Conservation (phyloP, 2,797 vertebrate species). For the Ptychadena robeensis region DNA sequence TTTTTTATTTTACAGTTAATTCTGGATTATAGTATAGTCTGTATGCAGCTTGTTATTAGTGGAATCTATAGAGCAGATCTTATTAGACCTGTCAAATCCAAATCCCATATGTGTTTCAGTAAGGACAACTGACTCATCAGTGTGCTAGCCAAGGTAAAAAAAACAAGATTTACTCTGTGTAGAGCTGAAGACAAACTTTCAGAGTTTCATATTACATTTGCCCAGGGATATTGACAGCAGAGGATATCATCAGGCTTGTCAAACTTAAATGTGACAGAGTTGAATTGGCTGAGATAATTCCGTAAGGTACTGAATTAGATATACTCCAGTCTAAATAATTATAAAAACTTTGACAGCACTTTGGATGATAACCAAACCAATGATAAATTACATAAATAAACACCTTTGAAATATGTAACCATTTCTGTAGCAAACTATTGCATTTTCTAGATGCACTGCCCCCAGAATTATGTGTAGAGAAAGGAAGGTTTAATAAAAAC, state of each 20-base stretch:
- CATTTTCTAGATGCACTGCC: too few relatives aligned
- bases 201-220: constrained; percentile 62
- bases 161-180: constrained; percentile 58
- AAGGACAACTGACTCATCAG: constrained; percentile 50
- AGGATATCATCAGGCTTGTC: background rate
- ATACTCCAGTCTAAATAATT: background rate
- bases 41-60: background rate
- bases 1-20: too few relatives aligned
- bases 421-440: too few relatives aligned
- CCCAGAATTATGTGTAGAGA: too few relatives aligned
- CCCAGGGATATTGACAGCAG: constrained; percentile 49
- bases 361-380: background rate
- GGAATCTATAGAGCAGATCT: background rate
- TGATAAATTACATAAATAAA: background rate
- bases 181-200: constrained; percentile 62
- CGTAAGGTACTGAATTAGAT: background rate
- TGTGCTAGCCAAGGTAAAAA: constrained; percentile 56
- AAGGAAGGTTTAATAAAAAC: too few relatives aligned
- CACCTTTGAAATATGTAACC: too few relatives aligned
- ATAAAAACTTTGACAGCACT: background rate
- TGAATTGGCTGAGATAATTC: background rate
- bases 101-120: constrained; percentile 53
- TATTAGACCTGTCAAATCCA: constrained; percentile 45
- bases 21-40: background rate
- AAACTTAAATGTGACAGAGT: background rate